Percentiles rank a stretch among this genome's conserved stretches.
Conservation (phyloP, 1,140 invertebrate genomes). For the Cydia fagiglandana region DNA sequence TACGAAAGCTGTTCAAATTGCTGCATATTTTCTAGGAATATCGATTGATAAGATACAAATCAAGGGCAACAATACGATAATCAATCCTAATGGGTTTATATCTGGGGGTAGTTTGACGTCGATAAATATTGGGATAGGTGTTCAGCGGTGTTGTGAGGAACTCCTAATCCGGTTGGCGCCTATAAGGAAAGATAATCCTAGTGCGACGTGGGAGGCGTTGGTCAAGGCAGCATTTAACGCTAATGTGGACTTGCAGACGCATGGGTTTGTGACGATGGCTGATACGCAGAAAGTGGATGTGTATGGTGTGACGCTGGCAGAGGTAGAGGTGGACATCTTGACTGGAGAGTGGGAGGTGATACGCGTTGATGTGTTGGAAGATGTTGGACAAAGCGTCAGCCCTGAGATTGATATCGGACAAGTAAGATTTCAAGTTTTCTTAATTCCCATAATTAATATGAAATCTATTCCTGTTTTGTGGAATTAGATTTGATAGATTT, state of each 20-base stretch:
- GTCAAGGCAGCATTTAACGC: slow-evolving; percentile 77
- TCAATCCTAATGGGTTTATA: slow-evolving; percentile 79
- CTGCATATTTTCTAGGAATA: slow-evolving; percentile 84
- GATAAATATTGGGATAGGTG: slow-evolving; percentile 49
- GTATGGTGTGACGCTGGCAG: slow-evolving; percentile 81
- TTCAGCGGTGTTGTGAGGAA: slow-evolving; percentile 50
- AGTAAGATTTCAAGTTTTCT: slow-evolving; percentile 49
- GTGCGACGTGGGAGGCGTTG: slow-evolving; percentile 82
- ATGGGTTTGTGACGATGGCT: slow-evolving; percentile 77
- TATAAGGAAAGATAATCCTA: slow-evolving; percentile 75
- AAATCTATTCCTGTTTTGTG: no score
- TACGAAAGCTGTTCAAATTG: slow-evolving; percentile 86
- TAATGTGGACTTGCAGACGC: slow-evolving; percentile 82
- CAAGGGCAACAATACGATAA: slow-evolving; percentile 82
- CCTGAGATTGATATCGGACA: slow-evolving; percentile 91
- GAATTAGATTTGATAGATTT: no score
- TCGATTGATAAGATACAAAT: slow-evolving; percentile 83
- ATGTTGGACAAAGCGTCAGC: slow-evolving; percentile 86
- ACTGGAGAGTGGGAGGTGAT: slow-evolving; percentile 85
- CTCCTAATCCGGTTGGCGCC: slow-evolving; percentile 81
- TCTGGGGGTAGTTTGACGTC: slow-evolving; percentile 81
- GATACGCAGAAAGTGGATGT: slow-evolving; percentile 80
- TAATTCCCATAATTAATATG: no score
- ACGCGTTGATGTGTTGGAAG: slow-evolving; percentile 87
- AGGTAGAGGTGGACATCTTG: slow-evolving; percentile 88